phyloP scores from a whole-genome alignment of 2,888 invertebrate species.

The Stenichneumon culpator region DNA sequence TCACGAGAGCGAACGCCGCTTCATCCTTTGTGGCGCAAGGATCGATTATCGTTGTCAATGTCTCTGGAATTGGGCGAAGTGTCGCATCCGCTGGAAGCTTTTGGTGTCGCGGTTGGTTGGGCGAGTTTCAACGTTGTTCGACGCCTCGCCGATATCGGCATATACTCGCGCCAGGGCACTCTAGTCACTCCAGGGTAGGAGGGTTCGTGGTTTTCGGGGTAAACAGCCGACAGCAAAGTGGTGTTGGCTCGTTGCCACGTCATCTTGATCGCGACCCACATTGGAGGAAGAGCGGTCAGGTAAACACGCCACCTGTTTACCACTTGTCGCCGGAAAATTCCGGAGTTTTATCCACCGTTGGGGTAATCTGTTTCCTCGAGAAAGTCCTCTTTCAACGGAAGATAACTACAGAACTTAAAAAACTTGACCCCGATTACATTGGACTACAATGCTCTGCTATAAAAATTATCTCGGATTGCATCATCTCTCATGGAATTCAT shows the following conservation, averaged over 20 bases:
- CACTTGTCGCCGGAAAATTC: background rate
- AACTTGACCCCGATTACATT: no score
- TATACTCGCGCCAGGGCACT: background rate
- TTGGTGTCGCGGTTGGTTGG: background rate
- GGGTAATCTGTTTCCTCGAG: background rate
- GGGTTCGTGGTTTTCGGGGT: conserved; percentile 62
- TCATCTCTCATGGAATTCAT: no score
- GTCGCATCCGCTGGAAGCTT: background rate
- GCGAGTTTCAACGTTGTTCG: background rate
- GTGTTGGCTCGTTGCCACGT: conserved; percentile 76
- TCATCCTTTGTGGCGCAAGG: background rate
- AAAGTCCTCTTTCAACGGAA: background rate
- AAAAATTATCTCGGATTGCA: no score
- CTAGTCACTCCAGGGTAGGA: background rate
- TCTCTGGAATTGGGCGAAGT: conserved; percentile 6
- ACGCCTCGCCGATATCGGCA: background rate
- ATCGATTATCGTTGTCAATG: background rate
- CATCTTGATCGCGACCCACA: conserved; percentile 9
- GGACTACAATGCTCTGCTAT: no score
- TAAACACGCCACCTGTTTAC: background rate
- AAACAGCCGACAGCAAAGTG: conserved; percentile 75
- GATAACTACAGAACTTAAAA: background rate
- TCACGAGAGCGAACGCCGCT: no score
- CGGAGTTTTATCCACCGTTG: background rate
- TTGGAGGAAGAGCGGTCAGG: background rate